Evolutionary conservation across 1,140 invertebrate species (phyloP).

Genomic region (Brachionus manjavacas): DNA sequence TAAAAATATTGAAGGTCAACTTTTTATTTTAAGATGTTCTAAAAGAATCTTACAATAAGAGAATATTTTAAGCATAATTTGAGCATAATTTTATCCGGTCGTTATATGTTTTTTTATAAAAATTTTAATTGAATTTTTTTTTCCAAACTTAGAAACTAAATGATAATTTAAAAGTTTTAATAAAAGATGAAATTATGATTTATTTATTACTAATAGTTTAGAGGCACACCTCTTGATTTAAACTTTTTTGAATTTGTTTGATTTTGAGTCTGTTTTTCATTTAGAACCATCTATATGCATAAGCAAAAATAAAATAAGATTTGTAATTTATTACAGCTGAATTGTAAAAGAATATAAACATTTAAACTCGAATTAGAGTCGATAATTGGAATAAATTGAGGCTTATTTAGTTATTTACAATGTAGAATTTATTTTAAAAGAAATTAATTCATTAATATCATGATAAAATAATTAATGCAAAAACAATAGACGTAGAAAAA

Average conservation of each 20-base stretch:
- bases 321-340: neutral
- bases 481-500: no score
- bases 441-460: no score
- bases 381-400: neutral
- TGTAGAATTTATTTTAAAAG: no score
- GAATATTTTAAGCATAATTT: constrained; percentile 39
- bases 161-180: neutral
- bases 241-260: neutral
- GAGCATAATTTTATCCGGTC: constrained; percentile 22
- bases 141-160: neutral
- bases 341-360: neutral
- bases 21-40: neutral
- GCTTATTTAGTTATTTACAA: no score
- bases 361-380: neutral
- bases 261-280: neutral
- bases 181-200: neutral
- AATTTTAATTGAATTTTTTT: neutral
- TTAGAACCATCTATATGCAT: neutral
- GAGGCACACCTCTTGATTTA: neutral
- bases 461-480: no score
- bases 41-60: constrained; percentile 13
- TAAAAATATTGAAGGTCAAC: neutral
- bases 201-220: neutral
- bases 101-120: neutral
- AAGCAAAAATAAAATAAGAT: neutral